Base-by-base conservation (phyloP, 2,888 invertebrate species). In the Andricus quercusramuli region DNA sequence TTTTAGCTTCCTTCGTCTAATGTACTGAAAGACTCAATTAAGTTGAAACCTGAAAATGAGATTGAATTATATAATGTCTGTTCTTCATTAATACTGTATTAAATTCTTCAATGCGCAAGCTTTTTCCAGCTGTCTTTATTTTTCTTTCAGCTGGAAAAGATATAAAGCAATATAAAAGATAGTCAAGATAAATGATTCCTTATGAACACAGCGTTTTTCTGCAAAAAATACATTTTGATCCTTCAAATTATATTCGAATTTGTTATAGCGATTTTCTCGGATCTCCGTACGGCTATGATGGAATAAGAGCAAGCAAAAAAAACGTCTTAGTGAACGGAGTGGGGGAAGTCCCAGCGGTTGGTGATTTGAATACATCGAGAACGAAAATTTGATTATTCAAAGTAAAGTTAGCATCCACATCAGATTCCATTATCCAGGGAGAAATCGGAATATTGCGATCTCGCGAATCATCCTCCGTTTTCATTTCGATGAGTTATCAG, bases 301-400 rank as follows among this genome's bases (percentile, higher is more conserved):
- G 13, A 67, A 41, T 13, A 4, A n/a, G n/a, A 67, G 62, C 6
- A 25, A 62, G 15, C 17, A 22, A 29, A 25, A 25, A 56, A 62
- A 62, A 62, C 15, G 4, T 64, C 8, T 64, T 8, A 29, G 15
- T 17, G 17, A 29, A 64, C 15, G 29, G 64, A 64, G 64, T 64
- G 67, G 68, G 70, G 76, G 79, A 79, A 77, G 64, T 83, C 80
- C 59, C 67, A 67, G 79, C 56, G 79, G 41, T 56, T 79, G 80
- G 76, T 79, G 78, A 79, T 83, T 83, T 83, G 81, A 83, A 83
- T 83, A 83, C 79, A 78, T 79, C 47, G 22, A 59, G 56, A 77
- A 66, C 29, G 64, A 56, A 80, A 78, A 80, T 78, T 82, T 83
- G 82, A 82, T 83, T 83, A 82, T 83, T 79, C 80, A 80, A 79